Percentiles rank a stretch among this genome's conserved stretches.
Conservation (phyloP, 2,113 vertebrate genomes). For the Sisor rabdophorus region DNA sequence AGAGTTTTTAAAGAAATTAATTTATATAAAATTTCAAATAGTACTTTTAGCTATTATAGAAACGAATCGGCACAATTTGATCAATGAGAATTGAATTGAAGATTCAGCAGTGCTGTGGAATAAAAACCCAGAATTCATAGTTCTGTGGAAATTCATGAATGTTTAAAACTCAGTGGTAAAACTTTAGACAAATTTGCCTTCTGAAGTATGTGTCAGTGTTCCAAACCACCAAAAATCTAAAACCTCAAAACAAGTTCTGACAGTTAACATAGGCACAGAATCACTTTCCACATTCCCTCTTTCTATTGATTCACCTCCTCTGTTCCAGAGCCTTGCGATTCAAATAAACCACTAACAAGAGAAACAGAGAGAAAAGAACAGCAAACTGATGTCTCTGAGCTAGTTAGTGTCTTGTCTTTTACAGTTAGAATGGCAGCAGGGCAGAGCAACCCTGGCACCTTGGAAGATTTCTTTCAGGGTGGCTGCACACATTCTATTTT, state of each 20-base stretch:
- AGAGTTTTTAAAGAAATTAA: background rate
- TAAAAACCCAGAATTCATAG: background rate
- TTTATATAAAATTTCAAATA: background rate
- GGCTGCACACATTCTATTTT: conserved; percentile 28
- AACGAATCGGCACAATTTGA: background rate
- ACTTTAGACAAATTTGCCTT: background rate
- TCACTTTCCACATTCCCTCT: background rate
- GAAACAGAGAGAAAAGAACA: conserved; percentile 3
- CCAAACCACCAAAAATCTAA: background rate
- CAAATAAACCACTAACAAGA: conserved; percentile 25
- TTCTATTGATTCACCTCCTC: background rate
- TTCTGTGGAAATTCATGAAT: background rate
- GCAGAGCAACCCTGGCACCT: conserved; percentile 20
- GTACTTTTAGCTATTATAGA: background rate
- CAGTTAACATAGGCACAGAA: background rate
- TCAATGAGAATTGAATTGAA: background rate
- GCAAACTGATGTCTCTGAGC: conserved; percentile 20
- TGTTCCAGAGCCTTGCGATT: conserved; percentile 14
- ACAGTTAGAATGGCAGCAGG: conserved; percentile 15
- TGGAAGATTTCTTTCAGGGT: conserved; percentile 28
- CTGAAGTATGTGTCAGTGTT: background rate
- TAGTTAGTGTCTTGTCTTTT: conserved; percentile 39
- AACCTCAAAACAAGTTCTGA: background rate
- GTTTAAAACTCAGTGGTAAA: background rate
- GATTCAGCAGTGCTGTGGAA: background rate